These are phyloP conservation scores for Agonopterix heracliana DNA, from an alignment of 2,888 invertebrate genomes.

Conservation along the genomic window DNA sequence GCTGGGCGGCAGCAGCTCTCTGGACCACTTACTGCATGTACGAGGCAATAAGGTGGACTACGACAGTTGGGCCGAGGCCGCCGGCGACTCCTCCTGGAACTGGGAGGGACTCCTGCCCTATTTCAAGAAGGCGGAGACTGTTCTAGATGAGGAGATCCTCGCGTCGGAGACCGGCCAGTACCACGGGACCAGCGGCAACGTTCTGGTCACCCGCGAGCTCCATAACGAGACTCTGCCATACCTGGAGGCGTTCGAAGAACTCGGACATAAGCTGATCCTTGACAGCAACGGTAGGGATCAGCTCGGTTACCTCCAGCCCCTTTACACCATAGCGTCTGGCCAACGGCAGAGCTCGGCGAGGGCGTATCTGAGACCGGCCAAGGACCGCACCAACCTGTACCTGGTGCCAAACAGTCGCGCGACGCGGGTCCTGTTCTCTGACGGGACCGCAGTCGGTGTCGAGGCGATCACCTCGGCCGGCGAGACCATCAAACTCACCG, in stretches of 20 bases:
- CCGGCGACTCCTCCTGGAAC: constrained; percentile 28
- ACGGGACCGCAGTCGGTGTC: constrained; percentile 24
- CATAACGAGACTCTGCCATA: constrained; percentile 17
- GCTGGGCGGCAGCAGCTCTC: constrained; percentile 26
- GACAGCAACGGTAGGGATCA: constrained; percentile 33
- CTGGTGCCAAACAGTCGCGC: constrained; percentile 28
- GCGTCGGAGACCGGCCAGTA: constrained; percentile 17
- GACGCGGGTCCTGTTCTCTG: constrained; percentile 27
- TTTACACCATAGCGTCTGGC: constrained; percentile 26
- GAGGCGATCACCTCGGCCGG: constrained; percentile 17
- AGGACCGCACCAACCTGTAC: constrained; percentile 29
- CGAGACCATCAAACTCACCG: constrained; percentile 19
- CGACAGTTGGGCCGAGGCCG: constrained; percentile 27
- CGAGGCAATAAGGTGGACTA: constrained; percentile 28
- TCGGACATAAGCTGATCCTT: constrained; percentile 41
- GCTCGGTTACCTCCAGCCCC: constrained; percentile 28
- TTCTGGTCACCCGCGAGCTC: constrained; percentile 19
- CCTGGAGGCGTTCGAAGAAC: constrained; percentile 42
- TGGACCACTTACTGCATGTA: constrained; percentile 20
- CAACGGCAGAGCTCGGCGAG: constrained; percentile 55
- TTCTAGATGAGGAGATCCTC: constrained; percentile 17
- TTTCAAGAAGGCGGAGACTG: constrained; percentile 36
- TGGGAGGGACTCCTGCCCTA: constrained; percentile 31
- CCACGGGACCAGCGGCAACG: constrained; percentile 24
- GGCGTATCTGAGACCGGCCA: constrained; percentile 35